Base-by-base conservation (phyloP, 2,888 invertebrate species). In the Sinhomidia bicolor region DNA sequence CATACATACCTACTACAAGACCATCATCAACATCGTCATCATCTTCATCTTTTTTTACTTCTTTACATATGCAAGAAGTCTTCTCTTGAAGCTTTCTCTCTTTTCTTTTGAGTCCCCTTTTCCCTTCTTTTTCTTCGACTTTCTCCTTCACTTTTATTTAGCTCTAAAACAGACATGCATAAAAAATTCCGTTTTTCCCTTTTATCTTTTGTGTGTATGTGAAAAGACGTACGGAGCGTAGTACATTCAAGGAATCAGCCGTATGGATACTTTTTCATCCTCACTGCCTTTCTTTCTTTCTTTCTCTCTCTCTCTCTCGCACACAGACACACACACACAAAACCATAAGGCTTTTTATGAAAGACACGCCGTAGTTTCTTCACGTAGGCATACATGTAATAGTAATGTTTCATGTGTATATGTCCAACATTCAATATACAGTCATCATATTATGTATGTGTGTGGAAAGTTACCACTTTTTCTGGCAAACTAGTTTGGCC, bases 71-170 rank as follows among this genome's bases (percentile, higher is more conserved):
- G 85, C 78, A 78, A 36, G 74, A 41, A 47, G 68, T 2, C 62
- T 60, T 81, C 65, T 60, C 57, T 71, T 57, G 36, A 36, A 57
- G 62, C 29, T 51, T 47, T 47, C 26, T 74, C 44, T 12, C 23
- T 47, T 62, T 57, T 85, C 23, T 32, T 54, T 81, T 20, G 62
- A 62, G 36, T 32, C 44, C 47, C 4, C 41, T 44, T 81, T 81
- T 81, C 10, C 79, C n/a, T n/a, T n/a, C n/a, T 57, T 51, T 71
- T 36, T 71, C 76, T 84, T 76, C 54, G 74, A 74, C 76, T 60
- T 78, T 79, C 41, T 57, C 79, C 44, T 78, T 76, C 85, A 79
- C 65, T 85, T 85, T 85, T 78, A 65, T 85, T 85, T 79, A 85
- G 78, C 54, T 47, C 29, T 79, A 54, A 65, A 85, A 74, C 68